Evolutionary conservation across 2,113 vertebrate species (phyloP).

Genomic region (Erythrocercus mccallii): DNA sequence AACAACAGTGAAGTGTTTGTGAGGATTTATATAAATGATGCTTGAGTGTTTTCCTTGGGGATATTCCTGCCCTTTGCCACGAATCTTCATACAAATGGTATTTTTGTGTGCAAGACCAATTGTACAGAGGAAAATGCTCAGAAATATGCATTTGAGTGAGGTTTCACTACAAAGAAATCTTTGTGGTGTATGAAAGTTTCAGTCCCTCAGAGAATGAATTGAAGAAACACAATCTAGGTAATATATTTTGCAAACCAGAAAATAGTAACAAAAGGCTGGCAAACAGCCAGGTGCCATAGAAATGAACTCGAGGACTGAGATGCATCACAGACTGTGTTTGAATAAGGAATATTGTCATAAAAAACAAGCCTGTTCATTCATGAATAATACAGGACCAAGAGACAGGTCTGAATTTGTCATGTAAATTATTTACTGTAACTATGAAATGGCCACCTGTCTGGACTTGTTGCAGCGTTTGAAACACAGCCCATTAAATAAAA

Average conservation of each 20-base stretch:
- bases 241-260: slow-evolving; percentile 5
- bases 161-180: not conserved
- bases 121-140: not conserved
- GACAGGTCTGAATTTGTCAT: slow-evolving; percentile 44
- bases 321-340: not conserved
- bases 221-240: not conserved
- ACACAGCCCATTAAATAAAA: not conserved
- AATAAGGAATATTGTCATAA: slow-evolving; percentile 1
- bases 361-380: not conserved
- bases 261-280: not conserved
- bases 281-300: not conserved
- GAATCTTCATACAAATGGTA: not conserved
- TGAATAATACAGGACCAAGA: slow-evolving; percentile 38
- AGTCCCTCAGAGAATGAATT: not conserved
- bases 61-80: not conserved
- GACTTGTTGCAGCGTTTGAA: not conserved
- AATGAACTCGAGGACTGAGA: not conserved
- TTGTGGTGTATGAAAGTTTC: not conserved
- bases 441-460: not conserved
- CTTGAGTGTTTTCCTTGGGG: not conserved
- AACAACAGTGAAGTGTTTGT: not conserved
- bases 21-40: not conserved
- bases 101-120: not conserved
- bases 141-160: not conserved
- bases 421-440: slow-evolving; percentile 45